These are phyloP conservation scores for Thalassophryne amazonica DNA, from an alignment of 2,797 vertebrate species.

Conservation along the genomic window DNA sequence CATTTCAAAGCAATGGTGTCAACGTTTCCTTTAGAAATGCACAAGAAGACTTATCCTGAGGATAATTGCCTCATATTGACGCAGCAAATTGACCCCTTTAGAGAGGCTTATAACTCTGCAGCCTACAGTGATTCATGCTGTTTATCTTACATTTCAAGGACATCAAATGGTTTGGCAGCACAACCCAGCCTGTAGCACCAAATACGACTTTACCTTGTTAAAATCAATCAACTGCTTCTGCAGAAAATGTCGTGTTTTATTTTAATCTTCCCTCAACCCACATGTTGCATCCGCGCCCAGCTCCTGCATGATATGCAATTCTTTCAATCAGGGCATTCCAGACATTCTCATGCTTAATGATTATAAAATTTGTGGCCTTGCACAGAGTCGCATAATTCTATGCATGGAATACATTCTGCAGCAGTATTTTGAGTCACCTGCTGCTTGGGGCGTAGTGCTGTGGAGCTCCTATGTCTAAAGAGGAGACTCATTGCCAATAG, in stretches of 20 bases:
- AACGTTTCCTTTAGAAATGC: neutral
- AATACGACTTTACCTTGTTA: constrained; percentile 33
- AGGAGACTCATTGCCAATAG: no score
- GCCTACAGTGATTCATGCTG: constrained; percentile 2
- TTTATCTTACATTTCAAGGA: constrained; percentile 24
- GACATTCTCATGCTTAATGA: constrained; percentile 16
- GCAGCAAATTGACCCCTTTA: constrained; percentile 14
- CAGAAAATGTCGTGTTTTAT: constrained; percentile 36
- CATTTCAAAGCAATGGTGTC: neutral
- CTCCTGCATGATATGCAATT: constrained; percentile 16
- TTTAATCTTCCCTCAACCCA: constrained; percentile 44
- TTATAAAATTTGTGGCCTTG: neutral
- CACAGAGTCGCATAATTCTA: neutral
- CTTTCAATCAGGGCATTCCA: constrained; percentile 4
- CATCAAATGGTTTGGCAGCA: constrained; percentile 27
- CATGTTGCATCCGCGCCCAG: constrained; percentile 33
- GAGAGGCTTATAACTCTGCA: constrained; percentile 16
- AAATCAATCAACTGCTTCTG: constrained; percentile 31
- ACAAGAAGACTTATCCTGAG: no score
- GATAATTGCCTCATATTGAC: neutral
- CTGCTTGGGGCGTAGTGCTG: no score
- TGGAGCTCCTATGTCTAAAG: no score
- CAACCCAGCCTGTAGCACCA: constrained; percentile 19
- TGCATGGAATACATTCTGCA: neutral
- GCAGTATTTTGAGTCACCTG: no score